These are phyloP conservation scores for Pituophis catenifer DNA, from an alignment of 2,113 vertebrate species.

Conservation along the genomic window DNA sequence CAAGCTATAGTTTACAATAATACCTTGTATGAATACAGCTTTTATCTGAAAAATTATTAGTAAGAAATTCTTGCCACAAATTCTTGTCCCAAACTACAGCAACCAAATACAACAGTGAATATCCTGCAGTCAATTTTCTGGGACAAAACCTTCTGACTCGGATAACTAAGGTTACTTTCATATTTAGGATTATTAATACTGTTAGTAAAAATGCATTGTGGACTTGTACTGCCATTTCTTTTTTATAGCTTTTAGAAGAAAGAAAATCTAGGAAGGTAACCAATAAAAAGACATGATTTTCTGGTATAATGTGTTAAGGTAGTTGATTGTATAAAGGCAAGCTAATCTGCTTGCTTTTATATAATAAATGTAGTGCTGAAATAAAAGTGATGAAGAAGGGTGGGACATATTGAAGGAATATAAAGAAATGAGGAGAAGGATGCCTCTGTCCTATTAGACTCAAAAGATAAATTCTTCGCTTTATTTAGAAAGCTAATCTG, in stretches of 20 bases:
- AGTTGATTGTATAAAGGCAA: background rate
- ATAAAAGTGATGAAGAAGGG: background rate
- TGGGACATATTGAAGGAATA: background rate
- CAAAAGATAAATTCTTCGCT: slow-evolving; percentile 34
- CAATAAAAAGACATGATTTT: background rate
- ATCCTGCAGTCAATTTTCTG: background rate
- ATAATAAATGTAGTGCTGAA: background rate
- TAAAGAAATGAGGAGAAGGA: background rate
- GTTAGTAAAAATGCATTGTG: background rate
- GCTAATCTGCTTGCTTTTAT: background rate
- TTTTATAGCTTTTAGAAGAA: background rate
- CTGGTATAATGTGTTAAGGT: background rate
- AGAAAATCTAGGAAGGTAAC: background rate
- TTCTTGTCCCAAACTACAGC: background rate
- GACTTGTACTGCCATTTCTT: background rate
- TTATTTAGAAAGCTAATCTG: background rate
- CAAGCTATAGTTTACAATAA: background rate
- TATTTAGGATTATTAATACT: background rate
- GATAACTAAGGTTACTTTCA: background rate
- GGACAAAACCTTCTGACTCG: background rate
- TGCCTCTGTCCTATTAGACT: slow-evolving; percentile 7
- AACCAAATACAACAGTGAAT: background rate
- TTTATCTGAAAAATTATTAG: background rate
- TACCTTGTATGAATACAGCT: background rate
- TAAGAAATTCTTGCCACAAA: background rate